Base-by-base conservation (phyloP, 92 coral and sea anemone genomes). In the Umimayanthus kanabou region DNA sequence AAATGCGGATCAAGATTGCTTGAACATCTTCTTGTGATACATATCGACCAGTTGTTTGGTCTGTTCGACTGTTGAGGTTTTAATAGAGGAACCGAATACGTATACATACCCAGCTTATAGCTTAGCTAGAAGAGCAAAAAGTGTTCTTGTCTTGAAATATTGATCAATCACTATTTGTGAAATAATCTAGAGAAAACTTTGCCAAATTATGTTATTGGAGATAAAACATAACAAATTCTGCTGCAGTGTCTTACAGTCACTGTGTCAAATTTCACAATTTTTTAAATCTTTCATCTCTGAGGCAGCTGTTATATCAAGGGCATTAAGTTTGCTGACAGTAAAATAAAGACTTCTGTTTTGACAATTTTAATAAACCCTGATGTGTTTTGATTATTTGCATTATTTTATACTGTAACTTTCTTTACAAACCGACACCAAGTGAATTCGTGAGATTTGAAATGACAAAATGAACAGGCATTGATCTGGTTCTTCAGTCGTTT, bases 271-370 rank as follows among this genome's bases (percentile, higher is more conserved):
- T 64, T 64, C 20, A 64, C 70, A 64, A n/a, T n/a, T n/a, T n/a
- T n/a, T n/a, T n/a, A 64, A 14, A 64, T 64, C 22, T 64, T 18
- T 22, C 66, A 20, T 57, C 42, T 39, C 42, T 4, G 42, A 39
- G 42, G 42, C 42, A 39, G 42, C 42, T 39, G 69, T 61, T 61
- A 61, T 15, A 20, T 70, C 75, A 70, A 70, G 28, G 75, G 75
- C 75, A 70, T 70, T 70, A 70, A 70, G 26, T 14, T 70, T 70
- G 75, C 75, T 70, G 75, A 70, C 75, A 70, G 75, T 70, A 70
- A 70, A 70, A 70, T 70, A 70, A 70, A 70, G 29, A 70, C 2
- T 23, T 13, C n/a, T 70, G 75, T 70, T 23, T 25, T 70, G 75
- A 70, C 75, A 70, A 70, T n/a, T 70, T 70, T 70, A 70, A 70